Evolutionary conservation across 2,888 invertebrate genomes (phyloP).

Genomic region (Dusona sp.): DNA sequence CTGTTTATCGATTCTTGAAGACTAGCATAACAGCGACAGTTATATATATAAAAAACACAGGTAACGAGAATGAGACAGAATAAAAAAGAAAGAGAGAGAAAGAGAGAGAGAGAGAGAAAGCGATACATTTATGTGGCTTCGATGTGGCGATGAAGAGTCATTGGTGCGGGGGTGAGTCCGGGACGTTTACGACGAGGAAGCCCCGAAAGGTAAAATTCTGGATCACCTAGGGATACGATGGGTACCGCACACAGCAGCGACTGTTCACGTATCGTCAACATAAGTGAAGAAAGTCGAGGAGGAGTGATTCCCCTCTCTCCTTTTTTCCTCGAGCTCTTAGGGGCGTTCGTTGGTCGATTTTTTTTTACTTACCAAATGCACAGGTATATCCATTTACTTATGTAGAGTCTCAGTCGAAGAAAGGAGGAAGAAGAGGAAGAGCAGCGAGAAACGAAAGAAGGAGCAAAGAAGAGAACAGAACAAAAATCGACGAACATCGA

Average conservation of each 20-base stretch:
- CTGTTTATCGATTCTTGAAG: slow-evolving; percentile 41
- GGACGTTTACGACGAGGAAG: slow-evolving; percentile 56
- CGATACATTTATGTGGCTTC: slow-evolving; percentile 59
- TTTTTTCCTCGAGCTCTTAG: slow-evolving; percentile 48
- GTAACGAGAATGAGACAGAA: not conserved
- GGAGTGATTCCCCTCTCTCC: slow-evolving; percentile 23
- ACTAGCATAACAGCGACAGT: slow-evolving; percentile 33
- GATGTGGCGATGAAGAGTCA: slow-evolving; percentile 51
- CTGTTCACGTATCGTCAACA: slow-evolving; percentile 24
- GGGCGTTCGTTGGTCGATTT: slow-evolving; percentile 46
- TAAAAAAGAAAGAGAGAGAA: not conserved
- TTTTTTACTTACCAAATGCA: slow-evolving; percentile 41
- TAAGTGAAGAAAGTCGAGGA: slow-evolving; percentile 51
- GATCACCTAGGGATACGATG: slow-evolving; percentile 41
- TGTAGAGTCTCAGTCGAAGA: slow-evolving; percentile 46
- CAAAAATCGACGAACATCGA: slow-evolving; percentile 70
- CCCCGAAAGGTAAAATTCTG: slow-evolving; percentile 52
- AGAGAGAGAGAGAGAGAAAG: slow-evolving; percentile 13
- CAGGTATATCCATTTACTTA: slow-evolving; percentile 67
- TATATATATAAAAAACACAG: slow-evolving; percentile 11
- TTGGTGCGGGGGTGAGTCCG: slow-evolving; percentile 27
- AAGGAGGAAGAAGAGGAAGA: slow-evolving; percentile 39
- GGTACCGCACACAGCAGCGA: slow-evolving; percentile 11
- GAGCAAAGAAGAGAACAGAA: slow-evolving; percentile 66
- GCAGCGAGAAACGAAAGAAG: slow-evolving; percentile 13